Evolutionary conservation across 1,140 invertebrate species (phyloP).

Genomic region (Pinna nobilis): DNA sequence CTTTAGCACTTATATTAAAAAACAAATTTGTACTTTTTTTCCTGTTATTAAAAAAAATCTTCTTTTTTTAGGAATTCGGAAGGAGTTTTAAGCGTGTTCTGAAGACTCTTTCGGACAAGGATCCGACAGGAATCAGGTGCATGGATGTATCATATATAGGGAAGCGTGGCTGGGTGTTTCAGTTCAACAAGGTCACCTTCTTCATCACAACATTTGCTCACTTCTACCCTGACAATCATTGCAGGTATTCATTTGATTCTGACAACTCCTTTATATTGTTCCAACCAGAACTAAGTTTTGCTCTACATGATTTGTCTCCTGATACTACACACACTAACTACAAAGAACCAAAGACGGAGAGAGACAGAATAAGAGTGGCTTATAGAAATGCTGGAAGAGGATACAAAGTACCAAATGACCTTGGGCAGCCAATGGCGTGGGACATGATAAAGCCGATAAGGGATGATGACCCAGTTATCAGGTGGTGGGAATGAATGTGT

Average conservation of each 20-base stretch:
- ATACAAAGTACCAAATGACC: constrained; percentile 56
- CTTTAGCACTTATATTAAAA: too few species aligned
- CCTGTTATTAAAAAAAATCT: not conserved
- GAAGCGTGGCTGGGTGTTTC: constrained; percentile 66
- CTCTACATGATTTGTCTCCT: constrained; percentile 64
- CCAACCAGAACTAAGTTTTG: constrained; percentile 73
- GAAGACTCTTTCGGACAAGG: constrained; percentile 54
- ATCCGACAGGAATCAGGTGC: constrained; percentile 55
- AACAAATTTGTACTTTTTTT: too few species aligned
- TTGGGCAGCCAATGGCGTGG: constrained; percentile 60
- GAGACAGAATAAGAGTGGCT: constrained; percentile 66
- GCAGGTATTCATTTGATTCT: constrained; percentile 60
- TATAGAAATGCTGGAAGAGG: constrained; percentile 63
- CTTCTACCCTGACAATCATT: constrained; percentile 64
- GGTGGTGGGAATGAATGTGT: constrained; percentile 64
- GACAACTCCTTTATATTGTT: constrained; percentile 64
- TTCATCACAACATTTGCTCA: constrained; percentile 72
- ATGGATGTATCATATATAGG: constrained; percentile 60
- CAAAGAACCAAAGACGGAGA: constrained; percentile 58
- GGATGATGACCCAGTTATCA: constrained; percentile 33
- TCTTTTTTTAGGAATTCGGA: constrained; percentile 57
- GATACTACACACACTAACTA: constrained; percentile 68
- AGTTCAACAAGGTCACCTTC: constrained; percentile 69
- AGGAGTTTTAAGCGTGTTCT: constrained; percentile 55
- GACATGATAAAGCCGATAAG: constrained; percentile 65